A percentile compares a stretch with the other conserved stretches of the same genome.
phyloP scores from a whole-genome alignment of 2,113 vertebrate genomes.

The Scomber scombrus region DNA sequence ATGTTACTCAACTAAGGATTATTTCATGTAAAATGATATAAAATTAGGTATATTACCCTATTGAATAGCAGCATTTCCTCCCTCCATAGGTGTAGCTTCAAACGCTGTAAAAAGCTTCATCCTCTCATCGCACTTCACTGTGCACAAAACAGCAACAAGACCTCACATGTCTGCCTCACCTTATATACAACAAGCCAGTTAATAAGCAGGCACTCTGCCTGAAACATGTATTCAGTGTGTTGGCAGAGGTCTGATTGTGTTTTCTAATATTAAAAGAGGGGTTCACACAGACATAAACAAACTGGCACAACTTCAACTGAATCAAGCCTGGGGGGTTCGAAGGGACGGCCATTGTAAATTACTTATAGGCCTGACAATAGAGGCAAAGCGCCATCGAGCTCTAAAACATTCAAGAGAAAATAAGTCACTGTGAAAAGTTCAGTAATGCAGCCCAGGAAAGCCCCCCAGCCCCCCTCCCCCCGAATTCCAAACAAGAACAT shows the following conservation, averaged over 20 bases:
- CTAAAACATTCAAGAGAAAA: conserved; percentile 68
- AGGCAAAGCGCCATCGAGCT: conserved; percentile 67
- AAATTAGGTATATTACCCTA: too few species aligned
- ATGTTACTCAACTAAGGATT: too few species aligned
- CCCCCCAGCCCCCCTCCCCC: background rate
- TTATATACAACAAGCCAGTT: background rate
- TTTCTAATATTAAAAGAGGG: conserved; percentile 7
- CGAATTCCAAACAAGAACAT: conserved; percentile 70
- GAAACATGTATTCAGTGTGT: background rate
- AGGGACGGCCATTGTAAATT: conserved; percentile 43
- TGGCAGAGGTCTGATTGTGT: too few species aligned
- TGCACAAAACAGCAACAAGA: conserved; percentile 76
- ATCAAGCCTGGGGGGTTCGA: conserved; percentile 40
- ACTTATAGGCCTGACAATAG: conserved; percentile 67
- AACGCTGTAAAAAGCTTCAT: conserved; percentile 78
- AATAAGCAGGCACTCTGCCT: background rate
- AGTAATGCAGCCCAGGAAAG: conserved; percentile 42
- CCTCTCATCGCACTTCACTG: conserved; percentile 77
- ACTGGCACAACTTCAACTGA: conserved; percentile 56
- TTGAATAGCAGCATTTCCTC: background rate
- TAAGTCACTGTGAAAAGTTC: conserved; percentile 61
- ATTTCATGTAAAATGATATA: too few species aligned
- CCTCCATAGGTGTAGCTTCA: background rate
- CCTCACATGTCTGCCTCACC: background rate
- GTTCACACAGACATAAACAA: conserved; percentile 26